Evolutionary conservation across 2,888 invertebrate species (phyloP), one percentile per base, ranked within the genome.

Genomic region (Platypus cylindrus): DNA sequence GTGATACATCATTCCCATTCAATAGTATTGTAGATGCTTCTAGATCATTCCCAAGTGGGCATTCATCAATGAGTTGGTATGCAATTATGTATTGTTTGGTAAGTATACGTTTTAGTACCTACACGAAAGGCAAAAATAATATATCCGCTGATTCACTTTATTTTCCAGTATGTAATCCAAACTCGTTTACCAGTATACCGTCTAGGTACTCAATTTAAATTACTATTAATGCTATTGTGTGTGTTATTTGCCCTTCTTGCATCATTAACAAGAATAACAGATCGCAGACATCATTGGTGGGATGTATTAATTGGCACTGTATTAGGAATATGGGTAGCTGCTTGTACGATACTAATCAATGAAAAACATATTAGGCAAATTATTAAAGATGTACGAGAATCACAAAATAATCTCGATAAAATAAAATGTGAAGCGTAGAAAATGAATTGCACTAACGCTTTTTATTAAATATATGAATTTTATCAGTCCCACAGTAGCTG

Each of bases 211-310:
- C 58, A 75, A 29, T 48, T 74, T 7, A 70, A 75, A 31, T 74
- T 78, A 0, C 66, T 76, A 46, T 51, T 78, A 2, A 78, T 81
- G 51, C 58, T 68, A 8, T 40, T 75, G 5, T 70, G 71, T 48
- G 52, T 75, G 32, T 53, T 70, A 1, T 81, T 77, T 71, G 71
- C 73, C 0, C 59, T 73, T 0, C 58, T 71, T 17, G 78, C 79
- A 53, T 71, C 78, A 0, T 57, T 79, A 18, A 73, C 76, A 8
- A 64, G 83, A 44, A 68, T 84, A 44, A 70, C 74, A 0, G 83
- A 84, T 55, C 69, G 74, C 54, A 63, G 81, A 22, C 83, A 84
- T 55, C 82, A 82, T 55, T 82, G 82, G 78, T 79, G 80, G 78
- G 83, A 84, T 51, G 81, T 83, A 0, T 57, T 78, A 1, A 70